These are phyloP conservation scores for Drosophila nebulosa DNA, from an alignment of 1,140 invertebrate species.

Conservation along the genomic window DNA sequence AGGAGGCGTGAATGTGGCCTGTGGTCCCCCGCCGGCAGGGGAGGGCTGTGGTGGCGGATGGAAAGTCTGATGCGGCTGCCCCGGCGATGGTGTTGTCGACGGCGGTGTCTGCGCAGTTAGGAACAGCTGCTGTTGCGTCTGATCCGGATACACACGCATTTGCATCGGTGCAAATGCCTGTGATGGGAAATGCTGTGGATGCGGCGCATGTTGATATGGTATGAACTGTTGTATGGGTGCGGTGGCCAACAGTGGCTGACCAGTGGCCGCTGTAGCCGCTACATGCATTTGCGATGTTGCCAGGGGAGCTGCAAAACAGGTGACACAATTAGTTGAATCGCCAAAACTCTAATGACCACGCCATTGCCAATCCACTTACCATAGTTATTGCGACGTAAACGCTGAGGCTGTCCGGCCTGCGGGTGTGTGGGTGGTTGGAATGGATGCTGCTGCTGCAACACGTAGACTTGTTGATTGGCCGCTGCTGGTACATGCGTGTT, in stretches of 20 bases:
- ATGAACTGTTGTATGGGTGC: constrained; percentile 85
- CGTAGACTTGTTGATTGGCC: constrained; percentile 74
- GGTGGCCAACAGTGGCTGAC: constrained; percentile 90
- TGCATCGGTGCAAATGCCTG: constrained; percentile 82
- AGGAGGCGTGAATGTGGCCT: constrained; percentile 75
- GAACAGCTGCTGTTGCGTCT: constrained; percentile 84
- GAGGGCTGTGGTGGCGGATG: constrained; percentile 84
- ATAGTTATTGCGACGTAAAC: constrained; percentile 69
- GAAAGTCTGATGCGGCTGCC: constrained; percentile 84
- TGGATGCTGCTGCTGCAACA: constrained; percentile 82
- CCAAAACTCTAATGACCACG: no score
- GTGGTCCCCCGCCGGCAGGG: constrained; percentile 82
- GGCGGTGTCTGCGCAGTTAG: constrained; percentile 83
- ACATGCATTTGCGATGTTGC: constrained; percentile 87
- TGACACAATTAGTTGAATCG: background rate
- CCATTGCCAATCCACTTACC: constrained; percentile 41
- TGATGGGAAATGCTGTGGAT: constrained; percentile 84
- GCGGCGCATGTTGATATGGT: constrained; percentile 84
- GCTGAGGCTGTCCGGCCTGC: constrained; percentile 77
- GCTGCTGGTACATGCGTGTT: constrained; percentile 58
- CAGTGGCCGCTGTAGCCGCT: constrained; percentile 87
- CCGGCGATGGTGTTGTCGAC: constrained; percentile 85
- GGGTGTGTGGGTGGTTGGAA: constrained; percentile 82
- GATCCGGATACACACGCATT: constrained; percentile 85
- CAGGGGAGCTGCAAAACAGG: constrained; percentile 83